Conservation (phyloP, 1,140 invertebrate genomes). For the Popillia japonica region DNA sequence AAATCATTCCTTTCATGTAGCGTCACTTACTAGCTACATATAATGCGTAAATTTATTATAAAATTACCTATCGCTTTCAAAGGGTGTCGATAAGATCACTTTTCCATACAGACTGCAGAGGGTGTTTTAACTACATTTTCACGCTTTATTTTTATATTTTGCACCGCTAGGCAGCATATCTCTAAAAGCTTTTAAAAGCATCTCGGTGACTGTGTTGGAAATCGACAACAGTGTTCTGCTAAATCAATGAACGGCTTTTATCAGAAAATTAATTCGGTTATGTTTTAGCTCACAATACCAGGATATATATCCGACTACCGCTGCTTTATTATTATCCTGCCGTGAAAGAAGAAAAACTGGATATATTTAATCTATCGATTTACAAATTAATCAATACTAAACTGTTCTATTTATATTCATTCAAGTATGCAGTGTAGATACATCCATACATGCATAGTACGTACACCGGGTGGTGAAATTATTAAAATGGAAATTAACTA, state of each 20-base stretch:
- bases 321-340: too few species aligned
- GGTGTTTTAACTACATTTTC: conserved; percentile 22
- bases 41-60: conserved; percentile 29
- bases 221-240: not conserved
- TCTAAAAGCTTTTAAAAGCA: conserved; percentile 11
- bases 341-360: too few species aligned
- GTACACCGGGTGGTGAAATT: too few species aligned
- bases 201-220: not conserved
- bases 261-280: not conserved
- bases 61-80: conserved; percentile 29
- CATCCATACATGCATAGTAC: too few species aligned
- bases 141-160: conserved; percentile 22
- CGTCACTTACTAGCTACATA: not conserved
- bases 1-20: conserved; percentile 14
- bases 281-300: too few species aligned
- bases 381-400: too few species aligned
- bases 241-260: too few species aligned
- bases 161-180: not conserved
- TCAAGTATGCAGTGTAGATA: too few species aligned
- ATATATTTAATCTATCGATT: too few species aligned
- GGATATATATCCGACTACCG: too few species aligned
- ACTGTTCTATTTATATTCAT: too few species aligned
- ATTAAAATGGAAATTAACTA: too few species aligned
- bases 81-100: conserved; percentile 28
- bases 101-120: conserved; percentile 7